Base-by-base conservation (phyloP, 2,113 vertebrate genomes). In the Aegithalos caudatus region DNA sequence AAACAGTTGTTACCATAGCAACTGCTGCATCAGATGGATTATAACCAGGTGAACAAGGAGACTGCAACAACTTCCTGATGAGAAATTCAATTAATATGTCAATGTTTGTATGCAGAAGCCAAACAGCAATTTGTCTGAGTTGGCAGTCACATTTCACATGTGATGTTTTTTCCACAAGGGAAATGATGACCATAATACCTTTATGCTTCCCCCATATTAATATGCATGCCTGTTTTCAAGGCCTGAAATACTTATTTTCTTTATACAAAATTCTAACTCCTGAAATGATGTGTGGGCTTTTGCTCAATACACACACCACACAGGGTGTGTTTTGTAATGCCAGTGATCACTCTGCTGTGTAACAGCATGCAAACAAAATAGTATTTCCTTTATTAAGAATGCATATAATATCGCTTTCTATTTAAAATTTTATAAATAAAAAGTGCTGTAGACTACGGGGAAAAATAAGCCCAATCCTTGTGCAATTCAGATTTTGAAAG, bases 21-120 rank as follows among this genome's bases (percentile, higher is more conserved):
- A 92, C 94, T 65, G 38, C 47, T 40, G 56, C 50, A 94, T 94
- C 76, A 60, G 94, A 86, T 66, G 57, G 64, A 65, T 79, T 71
- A 35, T 86, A 83, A 91, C 62, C 44, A 91, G 88, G 69, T 70
- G 76, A 96, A 95, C 27, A 14, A 80, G 95, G 70, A 88, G 80
- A 50, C 44, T 24, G 73, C 51, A 95, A 94, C 50, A 95, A 81
- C 48, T 70, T 97, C 76, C 47, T 60, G 71, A 83, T 74, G 82
- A 88, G 79, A 96, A 96, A 70, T 88, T 86, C 61, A 95, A 85
- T 95, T 92, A 89, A 82, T 77, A 90, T 23, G 20, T 71, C 73
- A 62, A 56, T 24, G 73, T 90, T 93, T 90, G 40, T 47, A 71
- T 7, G 10, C 54, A 94, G 50, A 86, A 69, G 60, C 40, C 92